A percentile compares a stretch with the other conserved stretches of the same genome.
Conservation (phyloP, 2,888 invertebrate species). For the Brachypterus glaber region DNA sequence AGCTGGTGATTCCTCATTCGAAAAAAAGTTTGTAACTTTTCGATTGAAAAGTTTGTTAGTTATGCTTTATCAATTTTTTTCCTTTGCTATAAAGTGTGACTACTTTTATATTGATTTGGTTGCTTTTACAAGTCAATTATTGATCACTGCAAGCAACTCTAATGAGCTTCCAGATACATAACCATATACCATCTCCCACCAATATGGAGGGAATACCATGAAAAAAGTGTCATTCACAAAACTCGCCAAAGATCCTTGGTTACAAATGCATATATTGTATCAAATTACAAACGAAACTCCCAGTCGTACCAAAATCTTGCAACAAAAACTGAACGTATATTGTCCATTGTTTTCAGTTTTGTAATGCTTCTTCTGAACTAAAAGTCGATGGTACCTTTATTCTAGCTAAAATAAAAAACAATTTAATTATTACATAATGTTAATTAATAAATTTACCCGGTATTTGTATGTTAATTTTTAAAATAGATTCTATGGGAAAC, state of each 20-base stretch:
- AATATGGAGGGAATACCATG: background rate
- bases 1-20: no score
- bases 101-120: no score
- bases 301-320: slow-evolving; percentile 21
- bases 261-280: slow-evolving; percentile 22
- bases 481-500: slow-evolving; percentile 22
- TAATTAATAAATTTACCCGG: slow-evolving; percentile 4
- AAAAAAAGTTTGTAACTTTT: no score
- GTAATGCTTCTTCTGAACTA: slow-evolving; percentile 7
- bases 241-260: background rate
- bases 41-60: no score
- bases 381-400: slow-evolving; percentile 9
- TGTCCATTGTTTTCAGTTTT: slow-evolving; percentile 17
- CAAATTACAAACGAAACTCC: slow-evolving; percentile 20
- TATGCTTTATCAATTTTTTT: no score
- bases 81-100: no score
- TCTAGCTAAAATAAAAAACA: no score
- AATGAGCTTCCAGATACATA: no score
- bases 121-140: no score
- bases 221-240: background rate
- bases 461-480: slow-evolving; percentile 25
- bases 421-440: no score
- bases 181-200: slow-evolving; percentile 11
- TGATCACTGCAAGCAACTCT: no score
- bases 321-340: slow-evolving; percentile 12